A percentile compares a stretch with the other conserved stretches of the same genome.
These are phyloP conservation scores for Abscondita cerata DNA, from an alignment of 2,888 invertebrate species.

Conservation along the genomic window DNA sequence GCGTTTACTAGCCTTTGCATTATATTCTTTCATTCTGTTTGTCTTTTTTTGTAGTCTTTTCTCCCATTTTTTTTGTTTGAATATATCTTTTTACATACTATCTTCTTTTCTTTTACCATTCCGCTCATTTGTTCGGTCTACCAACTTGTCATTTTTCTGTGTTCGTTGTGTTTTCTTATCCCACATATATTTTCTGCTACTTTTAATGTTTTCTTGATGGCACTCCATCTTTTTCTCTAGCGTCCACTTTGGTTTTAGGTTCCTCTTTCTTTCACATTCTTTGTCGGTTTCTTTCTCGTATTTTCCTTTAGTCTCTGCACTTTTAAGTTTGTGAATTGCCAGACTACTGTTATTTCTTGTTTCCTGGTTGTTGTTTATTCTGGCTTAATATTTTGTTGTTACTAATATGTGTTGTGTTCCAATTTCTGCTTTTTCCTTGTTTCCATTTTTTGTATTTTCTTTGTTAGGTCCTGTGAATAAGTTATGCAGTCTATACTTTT, in stretches of 20 bases:
- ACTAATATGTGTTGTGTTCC: conserved; percentile 6
- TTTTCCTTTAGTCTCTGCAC: background rate
- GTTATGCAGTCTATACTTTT: too few species aligned
- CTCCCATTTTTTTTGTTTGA: background rate
- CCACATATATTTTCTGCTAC: background rate
- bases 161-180: background rate
- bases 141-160: too few species aligned
- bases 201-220: background rate
- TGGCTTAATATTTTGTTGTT: conserved; percentile 2
- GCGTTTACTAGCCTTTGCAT: background rate
- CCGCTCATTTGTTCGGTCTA: too few species aligned
- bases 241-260: background rate
- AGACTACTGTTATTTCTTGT: conserved; percentile 1
- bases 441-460: too few species aligned
- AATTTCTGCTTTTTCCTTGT: background rate
- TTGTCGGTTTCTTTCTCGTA: background rate
- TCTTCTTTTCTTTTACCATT: too few species aligned
- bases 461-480: too few species aligned
- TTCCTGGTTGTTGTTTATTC: conserved; percentile 4
- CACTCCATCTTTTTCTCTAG: background rate
- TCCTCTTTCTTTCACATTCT: background rate
- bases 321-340: conserved; percentile 3
- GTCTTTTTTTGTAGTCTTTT: background rate
- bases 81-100: too few species aligned
- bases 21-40: background rate